These are phyloP conservation scores for Pseudochirops corinnae DNA, from an alignment of 2,797 vertebrate genomes.

Conservation along the genomic window DNA sequence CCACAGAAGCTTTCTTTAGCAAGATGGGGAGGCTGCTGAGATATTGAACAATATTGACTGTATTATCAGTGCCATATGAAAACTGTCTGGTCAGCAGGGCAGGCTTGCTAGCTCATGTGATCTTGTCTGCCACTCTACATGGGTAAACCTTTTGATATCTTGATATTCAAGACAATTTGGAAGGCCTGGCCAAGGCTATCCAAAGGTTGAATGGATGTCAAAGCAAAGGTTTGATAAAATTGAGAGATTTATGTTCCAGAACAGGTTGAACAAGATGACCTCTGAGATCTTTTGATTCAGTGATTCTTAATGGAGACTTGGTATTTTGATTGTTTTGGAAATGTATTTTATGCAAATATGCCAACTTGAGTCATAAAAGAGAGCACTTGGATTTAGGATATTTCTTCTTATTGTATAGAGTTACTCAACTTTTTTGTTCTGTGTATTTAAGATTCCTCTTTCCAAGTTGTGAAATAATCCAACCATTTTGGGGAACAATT, in stretches of 20 bases:
- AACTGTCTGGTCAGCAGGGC: background rate
- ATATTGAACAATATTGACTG: background rate
- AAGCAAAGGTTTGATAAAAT: background rate
- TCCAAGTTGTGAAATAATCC: background rate
- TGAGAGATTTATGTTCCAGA: background rate
- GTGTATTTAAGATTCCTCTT: background rate
- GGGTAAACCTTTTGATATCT: background rate
- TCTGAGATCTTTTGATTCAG: background rate
- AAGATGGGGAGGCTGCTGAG: background rate
- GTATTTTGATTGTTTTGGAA: slow-evolving; percentile 66
- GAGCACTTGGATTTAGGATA: slow-evolving; percentile 34
- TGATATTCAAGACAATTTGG: background rate
- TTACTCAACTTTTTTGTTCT: background rate
- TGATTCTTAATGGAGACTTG: background rate
- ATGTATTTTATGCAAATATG: slow-evolving; percentile 45
- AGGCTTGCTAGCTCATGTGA: background rate
- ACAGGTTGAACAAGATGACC: background rate
- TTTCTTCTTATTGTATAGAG: background rate
- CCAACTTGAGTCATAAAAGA: slow-evolving; percentile 45
- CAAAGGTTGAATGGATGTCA: too few species aligned
- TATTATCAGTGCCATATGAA: too few species aligned
- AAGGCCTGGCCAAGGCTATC: background rate
- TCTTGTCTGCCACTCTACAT: background rate
- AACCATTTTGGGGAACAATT: background rate
- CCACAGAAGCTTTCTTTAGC: too few species aligned